Base-by-base conservation (phyloP, 1,140 invertebrate species). In the Chymomyza costata region DNA sequence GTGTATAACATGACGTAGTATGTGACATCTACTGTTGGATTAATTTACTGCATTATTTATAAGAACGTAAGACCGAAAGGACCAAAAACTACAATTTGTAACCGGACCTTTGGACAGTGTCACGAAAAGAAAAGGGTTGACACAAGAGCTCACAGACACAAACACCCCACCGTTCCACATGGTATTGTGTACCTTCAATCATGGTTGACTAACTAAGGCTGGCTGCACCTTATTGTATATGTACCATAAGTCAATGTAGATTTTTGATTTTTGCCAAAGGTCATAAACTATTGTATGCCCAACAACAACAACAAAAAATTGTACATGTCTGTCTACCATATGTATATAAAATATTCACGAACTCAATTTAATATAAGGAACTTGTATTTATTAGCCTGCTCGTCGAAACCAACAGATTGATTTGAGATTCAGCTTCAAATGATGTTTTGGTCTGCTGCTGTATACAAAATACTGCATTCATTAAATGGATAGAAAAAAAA, bases 31-130 rank as follows among this genome's bases (percentile, higher is more conserved):
- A 51, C 64, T 40, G 37, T 57, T 30, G 51, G 38, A 38, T 59
- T 76, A 74, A 74, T 74, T 76, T 60, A 46, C 69, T 74, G 69
- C 70, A 74, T 74, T 74, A 74, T 74, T 74, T 74, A 74, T 64
- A 49, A 61, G 51, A 34, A 11, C 43, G 3, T 16, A 39, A 31
- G 45, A 52, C 38, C n/a, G n/a, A n/a, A 45, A 17, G 53, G 21
- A 32, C 18, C 16, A 21, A 32, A 31, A n/a, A n/a, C n/a, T n/a
- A n/a, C n/a, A n/a, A n/a, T n/a, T n/a, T n/a, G n/a, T n/a, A n/a
- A n/a, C n/a, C n/a, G n/a, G n/a, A n/a, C n/a, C n/a, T n/a, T n/a
- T n/a, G n/a, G 19, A 51, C 30, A 13, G 50, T 13, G 19, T 19
- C 16, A 19, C 16, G 30, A 30, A 19, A 41, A 40, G 50, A 68